Evolutionary conservation across 1,140 invertebrate species (phyloP).

Genomic region (Neodiprion lecontei): DNA sequence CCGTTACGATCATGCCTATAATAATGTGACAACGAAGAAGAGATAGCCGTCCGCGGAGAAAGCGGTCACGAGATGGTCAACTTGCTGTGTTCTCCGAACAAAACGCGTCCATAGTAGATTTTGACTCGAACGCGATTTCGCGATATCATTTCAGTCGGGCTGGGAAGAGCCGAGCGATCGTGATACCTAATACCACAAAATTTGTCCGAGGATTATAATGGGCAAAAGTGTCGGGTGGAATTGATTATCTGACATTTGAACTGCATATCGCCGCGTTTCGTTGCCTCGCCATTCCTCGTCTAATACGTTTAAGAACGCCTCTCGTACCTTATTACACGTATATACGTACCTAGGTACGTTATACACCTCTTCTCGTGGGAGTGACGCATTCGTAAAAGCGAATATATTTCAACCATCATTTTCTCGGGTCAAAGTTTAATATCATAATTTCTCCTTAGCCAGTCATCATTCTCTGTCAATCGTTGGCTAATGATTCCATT

Average conservation of each 20-base stretch:
- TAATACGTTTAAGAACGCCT: too few species aligned
- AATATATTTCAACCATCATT: slow-evolving; percentile 17
- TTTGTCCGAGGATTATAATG: slow-evolving; percentile 3
- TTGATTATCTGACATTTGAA: slow-evolving; percentile 5
- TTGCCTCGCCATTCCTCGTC: too few species aligned
- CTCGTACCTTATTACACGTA: too few species aligned
- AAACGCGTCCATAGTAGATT: slow-evolving; percentile 9
- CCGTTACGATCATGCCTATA: slow-evolving; percentile 14
- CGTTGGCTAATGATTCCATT: slow-evolving; percentile 19
- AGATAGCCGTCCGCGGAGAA: slow-evolving; percentile 33
- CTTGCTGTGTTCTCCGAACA: slow-evolving; percentile 9
- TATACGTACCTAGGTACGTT: too few species aligned
- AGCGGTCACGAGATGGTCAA: slow-evolving; percentile 26
- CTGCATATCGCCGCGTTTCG: background rate
- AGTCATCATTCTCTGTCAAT: slow-evolving; percentile 20
- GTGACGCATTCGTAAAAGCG: background rate
- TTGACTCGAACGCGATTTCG: slow-evolving; percentile 20
- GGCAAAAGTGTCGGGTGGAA: background rate
- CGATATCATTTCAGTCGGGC: background rate
- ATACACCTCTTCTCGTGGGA: background rate
- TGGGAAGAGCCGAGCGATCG: slow-evolving; percentile 1
- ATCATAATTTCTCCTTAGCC: slow-evolving; percentile 19
- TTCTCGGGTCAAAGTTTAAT: slow-evolving; percentile 16
- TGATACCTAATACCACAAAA: background rate
- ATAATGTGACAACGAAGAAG: slow-evolving; percentile 32